Base-by-base conservation (phyloP, 1,140 invertebrate species). In the Apis mellifera region DNA sequence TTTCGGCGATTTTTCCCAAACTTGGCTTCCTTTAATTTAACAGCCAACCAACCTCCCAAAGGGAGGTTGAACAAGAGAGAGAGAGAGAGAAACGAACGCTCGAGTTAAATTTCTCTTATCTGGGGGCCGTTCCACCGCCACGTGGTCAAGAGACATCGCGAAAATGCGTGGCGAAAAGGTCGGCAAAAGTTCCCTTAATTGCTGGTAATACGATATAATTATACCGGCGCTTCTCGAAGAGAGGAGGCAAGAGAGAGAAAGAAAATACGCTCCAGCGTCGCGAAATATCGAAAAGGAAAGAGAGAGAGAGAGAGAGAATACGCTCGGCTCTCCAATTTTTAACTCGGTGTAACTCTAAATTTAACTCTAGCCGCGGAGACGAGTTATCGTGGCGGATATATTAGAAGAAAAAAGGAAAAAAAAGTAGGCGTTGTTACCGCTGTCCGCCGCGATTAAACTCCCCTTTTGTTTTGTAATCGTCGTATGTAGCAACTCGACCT, bases 391-490 rank as follows among this genome's bases (percentile, higher is more conserved):
- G 32, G 74, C 52, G 52, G 81, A 82, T 82, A 82, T 82, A 83
- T 81, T 42, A 42, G 32, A 42, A n/a, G n/a, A n/a, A n/a, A n/a
- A n/a, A n/a, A n/a, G n/a, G n/a, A n/a, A n/a, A 42, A 42, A 42
- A 82, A 72, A 83, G 73, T 71, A 60, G 79, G 54, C 57, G 81
- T 60, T 17, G 68, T 32, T 57, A 70, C 64, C 79, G 48, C 42
- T 60, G 60, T 32, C 64, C 62, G 21, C n/a, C 68, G 55, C 82
- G 68, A 83, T 83, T 79, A 83, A 83, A 68, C 76, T 60, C 26
- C 82, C 82, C 79, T 74, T 84, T 83, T 66, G 81, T 82, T 82
- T 78, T 83, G 68, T 66, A 78, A 79, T 79, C 76, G 82, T n/a
- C 59, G n/a, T 1, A 17, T 32, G 60, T 68, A 15, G 82, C 66